Evolutionary conservation across 2,113 vertebrate genomes (phyloP), one percentile per base, ranked within the genome.

Genomic region (Limanda limanda): DNA sequence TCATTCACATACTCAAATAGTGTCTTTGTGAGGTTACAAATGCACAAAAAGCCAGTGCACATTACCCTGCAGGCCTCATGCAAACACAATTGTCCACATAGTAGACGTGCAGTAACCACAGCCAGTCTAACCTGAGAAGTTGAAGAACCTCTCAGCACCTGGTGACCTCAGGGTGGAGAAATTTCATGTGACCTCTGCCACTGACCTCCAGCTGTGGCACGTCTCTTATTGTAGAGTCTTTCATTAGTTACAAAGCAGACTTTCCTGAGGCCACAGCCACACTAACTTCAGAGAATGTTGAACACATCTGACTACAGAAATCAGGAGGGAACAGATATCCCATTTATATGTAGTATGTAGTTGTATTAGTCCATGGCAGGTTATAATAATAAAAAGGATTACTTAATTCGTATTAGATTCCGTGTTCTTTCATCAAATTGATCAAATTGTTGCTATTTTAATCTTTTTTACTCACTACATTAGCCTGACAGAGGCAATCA

Each of bases 81-180:
- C 40, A 66, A 35, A 74, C 62, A 42, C 52, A 61, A 9, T 25
- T 17, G 2, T 62, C 51, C 31, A 42, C 40, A 40, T 5, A 72
- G 21, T 12, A 8, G 20, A 55, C 6, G 24, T 31, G 40, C 18
- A 51, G 59, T 24, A 35, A 11, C 47, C 15, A 14, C n/a, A 47
- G 65, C 3, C 18, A 3, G 69, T 42, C 15, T 76, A 70, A 73
- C 78, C 67, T 12, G 1, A 77, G 48, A 3, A 79, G 52, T 6
- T 60, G 14, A 20, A 27, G 61, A 77, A 47, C 55, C 62, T 76
- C 81, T 78, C 45, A 51, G 68, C 3, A 14, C 31, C 37, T 25
- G 2, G 27, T 74, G 80, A 87, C 83, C 82, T 78, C 40, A 55
- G 61, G 59, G 66, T 56, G 68, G 77, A 83, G 79, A 73, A 68